phyloP scores from a whole-genome alignment of 2,797 vertebrate species.

The Chloroceryle inda region DNA sequence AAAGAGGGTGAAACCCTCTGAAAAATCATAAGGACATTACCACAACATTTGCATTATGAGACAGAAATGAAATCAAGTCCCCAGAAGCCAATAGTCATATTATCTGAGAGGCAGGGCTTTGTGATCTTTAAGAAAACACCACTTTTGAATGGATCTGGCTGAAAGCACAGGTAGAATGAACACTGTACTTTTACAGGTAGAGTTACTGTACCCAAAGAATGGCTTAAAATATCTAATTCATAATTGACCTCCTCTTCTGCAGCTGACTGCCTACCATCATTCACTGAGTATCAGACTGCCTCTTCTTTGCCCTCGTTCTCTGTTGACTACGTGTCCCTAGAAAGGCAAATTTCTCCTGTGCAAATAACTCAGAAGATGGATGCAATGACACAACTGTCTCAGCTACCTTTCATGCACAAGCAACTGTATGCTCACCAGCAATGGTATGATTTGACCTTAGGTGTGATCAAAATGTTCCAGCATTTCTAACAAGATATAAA shows the following conservation, averaged over 20 bases:
- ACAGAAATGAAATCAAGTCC: not conserved
- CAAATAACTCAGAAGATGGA: not conserved
- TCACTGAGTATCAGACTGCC: not conserved
- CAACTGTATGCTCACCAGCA: not conserved
- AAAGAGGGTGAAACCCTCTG: not conserved
- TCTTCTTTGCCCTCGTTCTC: not conserved
- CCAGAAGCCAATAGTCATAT: not conserved
- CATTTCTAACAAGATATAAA: not conserved
- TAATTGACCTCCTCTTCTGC: not conserved
- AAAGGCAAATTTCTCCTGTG: not conserved
- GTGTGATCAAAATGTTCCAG: not conserved
- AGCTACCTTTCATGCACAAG: not conserved
- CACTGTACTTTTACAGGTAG: too few relatives aligned
- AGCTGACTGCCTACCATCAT: not conserved
- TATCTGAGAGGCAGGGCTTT: not conserved
- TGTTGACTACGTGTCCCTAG: not conserved
- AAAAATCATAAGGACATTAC: not conserved
- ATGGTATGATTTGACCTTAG: not conserved
- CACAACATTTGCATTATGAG: not conserved
- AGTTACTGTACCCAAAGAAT: not conserved
- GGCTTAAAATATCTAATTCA: not conserved
- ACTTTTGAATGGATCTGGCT: not conserved
- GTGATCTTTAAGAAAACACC: not conserved
- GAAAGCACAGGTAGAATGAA: not conserved
- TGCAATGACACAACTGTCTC: not conserved